Evolutionary conservation across 2,113 vertebrate species (phyloP), one percentile per base, ranked within the genome.

Genomic region (Oophaga pumilio): DNA sequence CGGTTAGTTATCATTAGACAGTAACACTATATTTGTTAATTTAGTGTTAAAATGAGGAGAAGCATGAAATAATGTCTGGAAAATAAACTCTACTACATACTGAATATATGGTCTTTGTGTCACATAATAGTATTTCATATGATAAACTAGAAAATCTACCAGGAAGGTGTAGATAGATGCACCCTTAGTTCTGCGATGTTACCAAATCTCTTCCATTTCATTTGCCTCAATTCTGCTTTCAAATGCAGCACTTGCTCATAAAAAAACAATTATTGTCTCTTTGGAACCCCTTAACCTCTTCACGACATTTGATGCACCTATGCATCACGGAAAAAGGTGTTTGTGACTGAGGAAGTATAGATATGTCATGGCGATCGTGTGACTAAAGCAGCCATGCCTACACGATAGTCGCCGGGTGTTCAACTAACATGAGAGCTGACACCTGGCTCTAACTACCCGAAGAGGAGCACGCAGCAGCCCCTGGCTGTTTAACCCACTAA

Each of bases 1-100:
- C 53, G 57, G 50, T 79, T 57, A 59, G 53, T 59, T 57, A 79
- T 78, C 49, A 78, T 56, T 77, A 26, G 53, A 79, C 57, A 79
- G 28, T 59, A 79, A 57, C 50, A 50, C 50, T 26, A n/a, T 12
- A 33, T 80, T 80, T 80, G 15, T 8, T 59, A 80, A 59, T 53
- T 56, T 53, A 53, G 49, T 77, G 49, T 53, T 53, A 77, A 24
- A 11, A 24, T 53, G 11, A 13, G 49, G 74, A 7, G n/a, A 22
- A 56, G 76, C 49, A 56, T 24, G 76, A 56, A 53, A 17, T 4
- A 71, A 17, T 17, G 26, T 28, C 14, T 71, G 26, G 6, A 71
- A 33, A 33, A 71, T 33, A 33, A 69, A 28, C 26, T 69, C 66
- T 26, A 11, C 24, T 24, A 66, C 24, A 12, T 12, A 24, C 22